Evolutionary conservation across 2,113 vertebrate species (phyloP).

Genomic region (Actenoides lindsayi): DNA sequence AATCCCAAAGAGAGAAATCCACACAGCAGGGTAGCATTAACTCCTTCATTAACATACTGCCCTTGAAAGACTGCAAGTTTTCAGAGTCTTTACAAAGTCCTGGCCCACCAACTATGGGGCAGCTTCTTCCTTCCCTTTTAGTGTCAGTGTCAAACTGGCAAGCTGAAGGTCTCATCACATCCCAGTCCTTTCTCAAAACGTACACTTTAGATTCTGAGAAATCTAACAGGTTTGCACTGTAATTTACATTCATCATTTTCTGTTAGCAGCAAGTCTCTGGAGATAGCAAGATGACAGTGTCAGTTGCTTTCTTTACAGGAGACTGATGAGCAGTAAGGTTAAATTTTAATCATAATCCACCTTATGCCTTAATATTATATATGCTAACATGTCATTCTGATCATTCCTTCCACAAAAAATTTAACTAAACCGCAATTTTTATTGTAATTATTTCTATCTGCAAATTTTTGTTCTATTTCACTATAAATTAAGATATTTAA

Average conservation of each 20-base stretch:
- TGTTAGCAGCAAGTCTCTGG: neutral
- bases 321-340: neutral
- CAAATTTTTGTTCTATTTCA: neutral
- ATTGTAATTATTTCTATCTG: neutral
- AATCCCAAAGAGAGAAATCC: neutral
- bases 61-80: neutral
- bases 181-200: neutral
- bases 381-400: neutral
- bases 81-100: neutral
- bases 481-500: neutral
- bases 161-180: neutral
- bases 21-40: neutral
- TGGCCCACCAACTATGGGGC: neutral
- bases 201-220: neutral
- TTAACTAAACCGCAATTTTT: neutral
- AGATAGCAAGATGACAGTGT: neutral
- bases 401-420: neutral
- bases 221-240: neutral
- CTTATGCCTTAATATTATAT: neutral
- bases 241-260: neutral
- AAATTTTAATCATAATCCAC: neutral
- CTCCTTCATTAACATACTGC: neutral
- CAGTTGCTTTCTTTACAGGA: neutral
- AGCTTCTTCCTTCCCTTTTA: neutral
- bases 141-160: neutral